Base-by-base conservation (phyloP, 2,113 vertebrate species). In the Fulica atra region DNA sequence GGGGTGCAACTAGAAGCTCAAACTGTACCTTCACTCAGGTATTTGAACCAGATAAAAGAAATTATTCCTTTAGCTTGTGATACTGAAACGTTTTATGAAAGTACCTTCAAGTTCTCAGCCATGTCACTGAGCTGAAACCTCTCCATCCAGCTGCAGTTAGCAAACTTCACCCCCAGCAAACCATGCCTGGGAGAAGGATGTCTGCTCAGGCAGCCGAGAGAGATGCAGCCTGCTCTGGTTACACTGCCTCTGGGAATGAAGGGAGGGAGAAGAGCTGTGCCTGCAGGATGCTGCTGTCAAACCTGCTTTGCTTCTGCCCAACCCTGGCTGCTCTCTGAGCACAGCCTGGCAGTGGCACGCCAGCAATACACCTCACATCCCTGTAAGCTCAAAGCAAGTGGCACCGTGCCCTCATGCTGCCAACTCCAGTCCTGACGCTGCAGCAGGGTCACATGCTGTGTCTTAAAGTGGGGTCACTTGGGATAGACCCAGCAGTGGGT, bases 171-270 rank as follows among this genome's bases (percentile, higher is more conserved):
- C 16, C 40, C 33, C 51, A 38, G 36, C 23, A 64, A 56, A 29
- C 31, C 13, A 17, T 3, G 6, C 4, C 57, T 16, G 19, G 38
- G 33, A 40, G 33, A 21, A 83, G 64, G 26, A n/a, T 25, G 9
- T 44, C 18, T 0, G 1, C 36, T 65, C 1, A 0, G 20, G 44
- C n/a, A 19, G 44, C 0, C 0, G 28, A 38, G 9, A 23, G 36
- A 16, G 36, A 29, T 31, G 24, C 57, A 77, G 28, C 50, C 57
- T 59, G 26, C 33, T 36, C 36, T 1, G 2, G 42, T 16, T 64
- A 21, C 4, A 2, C 23, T 64, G 25, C 29, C 19, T 26, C 25
- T 74, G 38, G 21, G 40, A 21, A 33, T 28, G 20, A 28, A 36
- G 25, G 40, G n/a, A 65, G 21, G 26, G 16, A 54, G 14, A 15